Evolutionary conservation across 1,140 invertebrate species (phyloP).

Genomic region (Stenopsyche tienmushanensis): DNA sequence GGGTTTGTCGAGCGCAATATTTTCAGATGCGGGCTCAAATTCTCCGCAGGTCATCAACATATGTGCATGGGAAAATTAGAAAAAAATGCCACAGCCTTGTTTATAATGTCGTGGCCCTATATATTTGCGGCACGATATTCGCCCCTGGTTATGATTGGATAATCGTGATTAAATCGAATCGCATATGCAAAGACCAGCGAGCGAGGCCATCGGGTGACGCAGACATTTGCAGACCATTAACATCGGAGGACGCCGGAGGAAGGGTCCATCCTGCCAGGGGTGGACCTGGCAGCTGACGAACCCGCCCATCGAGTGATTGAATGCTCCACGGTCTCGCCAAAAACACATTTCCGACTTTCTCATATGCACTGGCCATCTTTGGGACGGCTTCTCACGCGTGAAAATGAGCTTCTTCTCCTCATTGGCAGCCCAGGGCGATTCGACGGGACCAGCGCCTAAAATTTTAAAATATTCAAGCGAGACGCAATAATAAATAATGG

Average conservation of each 20-base stretch:
- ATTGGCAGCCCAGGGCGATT: conserved; percentile 36
- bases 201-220: neutral
- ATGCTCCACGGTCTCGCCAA: conserved; percentile 25
- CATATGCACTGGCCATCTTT: conserved; percentile 13
- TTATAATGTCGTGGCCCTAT: no score
- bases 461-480: conserved; percentile 36
- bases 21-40: no score
- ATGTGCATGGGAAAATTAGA: no score
- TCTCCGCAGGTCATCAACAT: no score
- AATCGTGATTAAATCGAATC: conserved; percentile 1
- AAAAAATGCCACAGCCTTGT: no score
- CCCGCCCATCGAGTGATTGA: conserved; percentile 38
- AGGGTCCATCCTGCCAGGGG: neutral
- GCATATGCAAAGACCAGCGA: no score
- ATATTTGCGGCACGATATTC: no score
- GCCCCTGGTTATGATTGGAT: conserved; percentile 1
- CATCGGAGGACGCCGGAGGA: no score
- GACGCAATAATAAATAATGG: conserved; percentile 30
- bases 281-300: conserved; percentile 21
- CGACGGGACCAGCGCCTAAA: conserved; percentile 28
- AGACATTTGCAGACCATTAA: no score
- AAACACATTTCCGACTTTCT: conserved; percentile 34
- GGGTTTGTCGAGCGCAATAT: no score
- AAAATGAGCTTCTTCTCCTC: conserved; percentile 35
- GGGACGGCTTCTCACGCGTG: conserved; percentile 32